Evolutionary conservation across 2,113 vertebrate species (phyloP).

Genomic region (Sphyrna mokarran): DNA sequence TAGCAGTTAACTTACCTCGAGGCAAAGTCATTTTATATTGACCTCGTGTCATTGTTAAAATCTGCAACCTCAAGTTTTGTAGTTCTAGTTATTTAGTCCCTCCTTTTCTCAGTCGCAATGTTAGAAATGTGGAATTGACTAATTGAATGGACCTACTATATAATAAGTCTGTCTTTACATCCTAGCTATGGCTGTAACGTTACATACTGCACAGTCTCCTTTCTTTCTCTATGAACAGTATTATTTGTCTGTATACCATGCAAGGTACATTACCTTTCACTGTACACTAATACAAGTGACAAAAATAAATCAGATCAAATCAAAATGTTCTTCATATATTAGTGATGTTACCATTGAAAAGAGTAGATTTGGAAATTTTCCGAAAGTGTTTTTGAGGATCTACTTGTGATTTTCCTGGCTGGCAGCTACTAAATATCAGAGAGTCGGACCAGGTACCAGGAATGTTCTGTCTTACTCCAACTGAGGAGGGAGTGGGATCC

Average conservation of each 20-base stretch:
- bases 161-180: too few species aligned
- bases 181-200: too few species aligned
- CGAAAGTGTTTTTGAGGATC: background rate
- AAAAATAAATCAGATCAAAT: too few species aligned
- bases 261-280: too few species aligned
- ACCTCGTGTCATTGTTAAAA: background rate
- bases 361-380: background rate
- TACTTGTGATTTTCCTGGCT: background rate
- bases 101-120: too few species aligned
- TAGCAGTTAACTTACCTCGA: background rate
- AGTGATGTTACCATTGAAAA: background rate
- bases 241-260: too few species aligned
- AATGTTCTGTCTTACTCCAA: background rate
- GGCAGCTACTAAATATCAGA: background rate
- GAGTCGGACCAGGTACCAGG: background rate
- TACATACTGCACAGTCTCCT: too few species aligned
- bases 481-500: background rate
- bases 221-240: too few species aligned
- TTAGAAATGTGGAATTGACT: background rate
- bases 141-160: background rate
- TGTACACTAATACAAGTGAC: too few species aligned
- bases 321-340: background rate
- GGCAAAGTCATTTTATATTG: constrained; percentile 15
- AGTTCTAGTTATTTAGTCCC: background rate
- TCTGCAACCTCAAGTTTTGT: background rate